These are phyloP conservation scores for Arion vulgaris DNA, from an alignment of 1,140 invertebrate genomes.

Conservation along the genomic window DNA sequence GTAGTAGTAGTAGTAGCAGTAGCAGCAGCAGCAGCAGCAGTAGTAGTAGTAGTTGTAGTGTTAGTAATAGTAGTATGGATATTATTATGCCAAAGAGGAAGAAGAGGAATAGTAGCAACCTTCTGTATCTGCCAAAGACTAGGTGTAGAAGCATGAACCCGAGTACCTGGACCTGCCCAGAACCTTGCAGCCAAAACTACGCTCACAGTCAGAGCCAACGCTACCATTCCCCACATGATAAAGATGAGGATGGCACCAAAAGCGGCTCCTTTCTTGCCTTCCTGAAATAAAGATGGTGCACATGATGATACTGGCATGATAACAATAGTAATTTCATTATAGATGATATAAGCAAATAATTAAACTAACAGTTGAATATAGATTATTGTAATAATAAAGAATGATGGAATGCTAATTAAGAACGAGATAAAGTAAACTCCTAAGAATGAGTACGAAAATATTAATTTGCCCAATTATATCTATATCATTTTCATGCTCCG, in stretches of 20 bases:
- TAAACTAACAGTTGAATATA: too few species aligned
- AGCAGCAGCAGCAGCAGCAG: too few species aligned
- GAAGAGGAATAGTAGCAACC: background rate
- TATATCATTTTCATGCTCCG: too few species aligned
- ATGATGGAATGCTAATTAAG: background rate
- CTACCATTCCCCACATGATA: conserved; percentile 48
- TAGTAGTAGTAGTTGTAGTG: too few species aligned
- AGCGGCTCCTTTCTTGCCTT: conserved; percentile 45
- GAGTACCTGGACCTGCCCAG: conserved; percentile 52
- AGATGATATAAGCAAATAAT: too few species aligned
- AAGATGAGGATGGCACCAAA: conserved; percentile 53
- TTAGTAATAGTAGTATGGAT: too few species aligned
- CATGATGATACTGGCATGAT: background rate
- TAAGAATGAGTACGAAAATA: too few species aligned
- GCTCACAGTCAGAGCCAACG: conserved; percentile 41
- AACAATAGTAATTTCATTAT: background rate
- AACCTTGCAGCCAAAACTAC: conserved; percentile 48
- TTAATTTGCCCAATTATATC: too few species aligned
- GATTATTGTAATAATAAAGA: too few species aligned
- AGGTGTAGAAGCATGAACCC: conserved; percentile 57
- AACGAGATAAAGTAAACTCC: too few species aligned
- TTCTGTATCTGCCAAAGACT: conserved; percentile 60
- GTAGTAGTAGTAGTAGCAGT: too few species aligned
- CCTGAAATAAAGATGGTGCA: conserved; percentile 10
- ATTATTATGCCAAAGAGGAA: too few species aligned